Evolutionary conservation across 1,140 invertebrate genomes (phyloP).

Genomic region (Listronotus oregonensis): DNA sequence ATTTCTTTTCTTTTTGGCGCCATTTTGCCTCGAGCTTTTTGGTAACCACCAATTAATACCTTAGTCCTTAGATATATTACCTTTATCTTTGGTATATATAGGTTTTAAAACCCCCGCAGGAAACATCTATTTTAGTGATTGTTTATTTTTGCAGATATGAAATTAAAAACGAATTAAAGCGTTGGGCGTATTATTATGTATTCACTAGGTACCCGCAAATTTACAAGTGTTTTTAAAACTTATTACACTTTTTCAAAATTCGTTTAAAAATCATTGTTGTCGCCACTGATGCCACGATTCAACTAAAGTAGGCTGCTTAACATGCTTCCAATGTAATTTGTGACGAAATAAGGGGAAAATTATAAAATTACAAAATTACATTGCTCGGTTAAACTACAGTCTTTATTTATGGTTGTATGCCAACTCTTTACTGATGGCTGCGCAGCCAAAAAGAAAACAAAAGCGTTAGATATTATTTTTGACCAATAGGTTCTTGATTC

Average conservation of each 20-base stretch:
- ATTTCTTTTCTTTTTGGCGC: slow-evolving; percentile 52
- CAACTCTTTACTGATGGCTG: slow-evolving; percentile 15
- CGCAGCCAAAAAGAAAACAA: background rate
- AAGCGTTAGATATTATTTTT: too few relatives aligned
- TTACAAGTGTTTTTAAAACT: background rate
- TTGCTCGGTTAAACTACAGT: slow-evolving; percentile 55
- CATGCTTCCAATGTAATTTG: slow-evolving; percentile 56
- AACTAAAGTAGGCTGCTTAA: slow-evolving; percentile 55
- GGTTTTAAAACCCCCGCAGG: background rate
- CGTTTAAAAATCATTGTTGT: slow-evolving; percentile 41
- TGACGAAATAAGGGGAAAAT: slow-evolving; percentile 59
- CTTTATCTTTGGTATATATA: slow-evolving; percentile 35
- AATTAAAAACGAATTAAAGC: background rate
- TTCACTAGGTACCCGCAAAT: background rate
- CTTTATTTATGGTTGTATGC: slow-evolving; percentile 27
- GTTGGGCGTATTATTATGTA: too few relatives aligned
- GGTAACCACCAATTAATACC: slow-evolving; percentile 50
- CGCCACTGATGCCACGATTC: slow-evolving; percentile 46
- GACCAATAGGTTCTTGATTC: too few relatives aligned
- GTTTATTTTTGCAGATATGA: too few relatives aligned
- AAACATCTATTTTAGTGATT: background rate
- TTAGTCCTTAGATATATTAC: slow-evolving; percentile 50
- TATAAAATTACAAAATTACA: slow-evolving; percentile 55
- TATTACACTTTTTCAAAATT: background rate
- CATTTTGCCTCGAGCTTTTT: slow-evolving; percentile 47